phyloP scores from a whole-genome alignment of 2,113 vertebrate genomes.

The Daubentonia madagascariensis region DNA sequence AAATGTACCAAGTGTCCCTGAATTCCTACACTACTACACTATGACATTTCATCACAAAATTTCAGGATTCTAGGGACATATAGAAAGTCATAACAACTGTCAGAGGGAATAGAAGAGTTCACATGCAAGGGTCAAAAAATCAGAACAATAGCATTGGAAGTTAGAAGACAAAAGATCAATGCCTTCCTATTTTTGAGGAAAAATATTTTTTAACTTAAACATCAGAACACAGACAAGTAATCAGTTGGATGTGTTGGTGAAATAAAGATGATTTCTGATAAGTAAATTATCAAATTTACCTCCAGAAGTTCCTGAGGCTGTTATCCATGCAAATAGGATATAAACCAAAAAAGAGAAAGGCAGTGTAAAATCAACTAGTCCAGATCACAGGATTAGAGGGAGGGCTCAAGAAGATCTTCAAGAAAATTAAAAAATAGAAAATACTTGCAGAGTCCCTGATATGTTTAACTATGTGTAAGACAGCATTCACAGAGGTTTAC shows the following conservation, averaged over 20 bases:
- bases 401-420: neutral
- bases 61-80: neutral
- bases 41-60: neutral
- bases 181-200: neutral
- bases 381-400: neutral
- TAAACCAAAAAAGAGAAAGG: neutral
- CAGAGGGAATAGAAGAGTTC: neutral
- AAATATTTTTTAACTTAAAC: neutral
- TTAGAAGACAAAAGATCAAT: neutral
- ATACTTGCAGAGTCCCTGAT: neutral
- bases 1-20: neutral
- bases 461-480: neutral
- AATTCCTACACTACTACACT: neutral
- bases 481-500: neutral
- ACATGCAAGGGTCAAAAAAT: neutral
- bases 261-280: neutral
- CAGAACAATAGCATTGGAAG: neutral
- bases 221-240: neutral
- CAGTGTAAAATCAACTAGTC: neutral
- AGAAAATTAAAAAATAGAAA: neutral
- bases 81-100: neutral
- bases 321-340: neutral
- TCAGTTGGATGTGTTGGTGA: neutral
- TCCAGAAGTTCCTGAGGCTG: neutral
- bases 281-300: neutral